Percentiles rank a stretch among this genome's conserved stretches.
Conservation (phyloP, 2,113 vertebrate genomes). For the Aplodontia rufa region DNA sequence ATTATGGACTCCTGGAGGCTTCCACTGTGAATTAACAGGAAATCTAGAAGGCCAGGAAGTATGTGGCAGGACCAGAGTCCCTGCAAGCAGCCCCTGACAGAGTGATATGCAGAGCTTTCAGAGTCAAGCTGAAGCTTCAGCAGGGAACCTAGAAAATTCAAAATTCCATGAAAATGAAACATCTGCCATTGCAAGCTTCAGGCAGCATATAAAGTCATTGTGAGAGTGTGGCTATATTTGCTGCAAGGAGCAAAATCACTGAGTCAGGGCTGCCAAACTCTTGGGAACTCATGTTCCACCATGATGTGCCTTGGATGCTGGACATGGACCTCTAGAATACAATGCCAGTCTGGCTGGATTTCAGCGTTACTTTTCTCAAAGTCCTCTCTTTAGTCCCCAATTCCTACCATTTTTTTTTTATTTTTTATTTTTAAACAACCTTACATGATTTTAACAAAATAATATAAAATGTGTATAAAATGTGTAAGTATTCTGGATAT, state of each 20-base stretch:
- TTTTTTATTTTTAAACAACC: too few species aligned
- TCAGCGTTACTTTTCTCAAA: background rate
- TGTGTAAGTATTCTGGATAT: too few species aligned
- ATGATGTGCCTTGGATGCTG: too few species aligned
- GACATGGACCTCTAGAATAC: background rate
- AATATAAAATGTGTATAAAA: too few species aligned
- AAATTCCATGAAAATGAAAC: background rate
- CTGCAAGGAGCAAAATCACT: background rate
- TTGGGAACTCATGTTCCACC: background rate
- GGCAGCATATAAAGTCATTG: background rate
- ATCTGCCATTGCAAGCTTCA: too few species aligned
- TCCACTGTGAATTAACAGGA: background rate
- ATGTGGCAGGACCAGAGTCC: background rate
- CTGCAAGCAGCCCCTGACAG: background rate
- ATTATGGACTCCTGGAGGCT: background rate
- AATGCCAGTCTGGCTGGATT: background rate
- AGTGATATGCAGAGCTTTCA: too few species aligned
- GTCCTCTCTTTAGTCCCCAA: background rate
- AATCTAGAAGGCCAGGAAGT: background rate
- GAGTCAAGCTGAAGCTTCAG: background rate
- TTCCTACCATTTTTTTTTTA: background rate
- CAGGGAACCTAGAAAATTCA: background rate
- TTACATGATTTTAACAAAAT: too few species aligned
- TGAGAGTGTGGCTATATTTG: background rate
- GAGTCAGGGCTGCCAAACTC: background rate